These are phyloP conservation scores for Nothocercus julius DNA, from an alignment of 2,113 vertebrate genomes.

Conservation along the genomic window DNA sequence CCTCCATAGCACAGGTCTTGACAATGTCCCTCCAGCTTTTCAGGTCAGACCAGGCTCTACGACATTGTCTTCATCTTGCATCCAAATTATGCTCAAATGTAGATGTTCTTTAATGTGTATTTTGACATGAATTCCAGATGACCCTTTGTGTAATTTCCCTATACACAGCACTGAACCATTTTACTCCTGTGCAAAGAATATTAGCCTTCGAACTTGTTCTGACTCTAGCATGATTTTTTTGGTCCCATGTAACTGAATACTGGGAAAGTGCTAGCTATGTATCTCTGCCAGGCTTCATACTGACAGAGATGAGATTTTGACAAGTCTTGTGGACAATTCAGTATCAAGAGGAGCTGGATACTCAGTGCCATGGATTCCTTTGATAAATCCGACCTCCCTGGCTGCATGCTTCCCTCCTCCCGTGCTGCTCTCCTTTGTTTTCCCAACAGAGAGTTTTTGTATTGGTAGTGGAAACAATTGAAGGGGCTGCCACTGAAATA, in stretches of 20 bases:
- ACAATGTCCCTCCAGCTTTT: background rate
- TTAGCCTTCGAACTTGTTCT: background rate
- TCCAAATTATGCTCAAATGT: background rate
- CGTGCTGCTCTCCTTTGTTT: background rate
- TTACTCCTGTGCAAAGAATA: background rate
- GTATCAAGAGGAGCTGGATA: background rate
- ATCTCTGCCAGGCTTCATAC: background rate
- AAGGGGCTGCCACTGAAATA: background rate
- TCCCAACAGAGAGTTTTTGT: background rate
- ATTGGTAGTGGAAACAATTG: background rate
- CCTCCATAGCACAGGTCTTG: fast-evolving
- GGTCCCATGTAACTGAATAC: background rate
- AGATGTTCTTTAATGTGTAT: background rate
- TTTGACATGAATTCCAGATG: background rate
- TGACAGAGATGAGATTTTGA: background rate
- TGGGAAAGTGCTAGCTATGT: background rate
- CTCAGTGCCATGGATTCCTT: background rate
- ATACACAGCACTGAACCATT: background rate
- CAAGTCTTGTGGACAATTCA: background rate
- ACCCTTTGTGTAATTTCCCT: background rate
- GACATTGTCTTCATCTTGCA: background rate
- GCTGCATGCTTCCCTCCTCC: background rate
- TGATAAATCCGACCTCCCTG: background rate
- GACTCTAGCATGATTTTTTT: background rate
- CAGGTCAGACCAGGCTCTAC: background rate